Evolutionary conservation across 2,797 vertebrate species (phyloP).

Genomic region (Dicrostonyx torquatus): DNA sequence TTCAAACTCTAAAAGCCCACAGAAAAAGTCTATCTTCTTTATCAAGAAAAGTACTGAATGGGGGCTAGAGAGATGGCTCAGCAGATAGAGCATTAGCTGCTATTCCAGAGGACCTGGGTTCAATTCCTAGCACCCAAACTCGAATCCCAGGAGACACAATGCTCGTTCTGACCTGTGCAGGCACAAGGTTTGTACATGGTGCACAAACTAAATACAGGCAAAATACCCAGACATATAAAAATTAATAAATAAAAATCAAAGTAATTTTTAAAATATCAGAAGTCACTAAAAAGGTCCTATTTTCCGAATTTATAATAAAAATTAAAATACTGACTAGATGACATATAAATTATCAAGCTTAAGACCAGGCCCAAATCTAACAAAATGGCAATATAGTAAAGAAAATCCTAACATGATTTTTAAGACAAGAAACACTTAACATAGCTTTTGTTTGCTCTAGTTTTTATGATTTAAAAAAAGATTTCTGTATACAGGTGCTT

Average conservation of each 20-base stretch:
- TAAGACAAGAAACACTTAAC: constrained; percentile 34
- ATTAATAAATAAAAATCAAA: neutral
- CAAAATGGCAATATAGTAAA: constrained; percentile 52
- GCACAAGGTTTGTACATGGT: neutral
- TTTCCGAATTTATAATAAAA: constrained; percentile 44
- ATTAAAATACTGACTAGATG: constrained; percentile 23
- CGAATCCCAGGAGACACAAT: neutral
- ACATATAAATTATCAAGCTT: constrained; percentile 54
- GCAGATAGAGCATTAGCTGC: neutral
- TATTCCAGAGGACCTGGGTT: neutral
- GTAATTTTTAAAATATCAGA: constrained; percentile 11
- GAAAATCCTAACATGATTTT: constrained; percentile 45
- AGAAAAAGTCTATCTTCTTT: constrained; percentile 47
- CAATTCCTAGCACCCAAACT: neutral
- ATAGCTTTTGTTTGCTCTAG: neutral
- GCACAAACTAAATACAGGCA: neutral
- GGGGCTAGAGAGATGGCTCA: neutral
- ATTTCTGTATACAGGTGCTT: neutral
- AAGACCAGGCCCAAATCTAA: constrained; percentile 30
- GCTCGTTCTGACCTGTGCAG: neutral
- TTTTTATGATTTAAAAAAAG: neutral
- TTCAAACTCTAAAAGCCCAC: constrained; percentile 3
- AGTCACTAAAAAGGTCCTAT: neutral
- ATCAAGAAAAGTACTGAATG: constrained; percentile 36
- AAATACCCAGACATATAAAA: neutral